Evolutionary conservation across 2,113 vertebrate genomes (phyloP).

Genomic region (Helogale parvula): DNA sequence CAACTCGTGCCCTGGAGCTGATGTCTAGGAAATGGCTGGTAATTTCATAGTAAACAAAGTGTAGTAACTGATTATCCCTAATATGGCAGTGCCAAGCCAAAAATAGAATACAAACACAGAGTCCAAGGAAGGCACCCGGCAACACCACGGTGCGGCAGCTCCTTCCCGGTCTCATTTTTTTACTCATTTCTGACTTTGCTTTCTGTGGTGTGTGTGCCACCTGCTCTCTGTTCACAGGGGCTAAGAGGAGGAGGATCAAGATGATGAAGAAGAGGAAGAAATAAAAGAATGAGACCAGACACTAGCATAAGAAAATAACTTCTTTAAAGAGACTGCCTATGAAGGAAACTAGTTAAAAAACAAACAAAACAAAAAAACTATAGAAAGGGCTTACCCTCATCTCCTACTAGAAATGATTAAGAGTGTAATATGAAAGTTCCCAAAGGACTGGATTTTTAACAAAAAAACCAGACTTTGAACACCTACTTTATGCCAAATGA

Average conservation of each 20-base stretch:
- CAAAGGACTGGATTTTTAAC: neutral
- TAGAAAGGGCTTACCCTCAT: neutral
- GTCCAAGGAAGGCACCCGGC: neutral
- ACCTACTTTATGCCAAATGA: neutral
- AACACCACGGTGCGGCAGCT: neutral
- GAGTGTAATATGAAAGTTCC: neutral
- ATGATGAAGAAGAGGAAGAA: neutral
- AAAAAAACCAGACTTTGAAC: neutral
- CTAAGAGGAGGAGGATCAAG: neutral
- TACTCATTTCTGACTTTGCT: neutral
- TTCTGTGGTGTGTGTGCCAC: neutral
- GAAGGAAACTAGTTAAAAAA: neutral
- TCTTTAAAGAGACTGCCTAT: neutral
- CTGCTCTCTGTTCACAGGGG: neutral
- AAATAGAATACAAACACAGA: conserved; percentile 62
- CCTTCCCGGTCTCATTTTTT: neutral
- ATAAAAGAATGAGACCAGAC: neutral
- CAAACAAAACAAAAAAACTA: neutral
- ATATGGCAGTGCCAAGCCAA: conserved; percentile 13
- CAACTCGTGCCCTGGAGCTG: neutral
- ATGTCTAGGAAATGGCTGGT: conserved; percentile 31
- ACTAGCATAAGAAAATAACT: neutral
- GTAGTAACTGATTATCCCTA: conserved; percentile 63
- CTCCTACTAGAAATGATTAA: conserved; percentile 2
- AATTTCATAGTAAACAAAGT: conserved; percentile 71